These are phyloP conservation scores for Archegozetes longisetosus DNA, from an alignment of 1,140 invertebrate genomes.

Conservation along the genomic window DNA sequence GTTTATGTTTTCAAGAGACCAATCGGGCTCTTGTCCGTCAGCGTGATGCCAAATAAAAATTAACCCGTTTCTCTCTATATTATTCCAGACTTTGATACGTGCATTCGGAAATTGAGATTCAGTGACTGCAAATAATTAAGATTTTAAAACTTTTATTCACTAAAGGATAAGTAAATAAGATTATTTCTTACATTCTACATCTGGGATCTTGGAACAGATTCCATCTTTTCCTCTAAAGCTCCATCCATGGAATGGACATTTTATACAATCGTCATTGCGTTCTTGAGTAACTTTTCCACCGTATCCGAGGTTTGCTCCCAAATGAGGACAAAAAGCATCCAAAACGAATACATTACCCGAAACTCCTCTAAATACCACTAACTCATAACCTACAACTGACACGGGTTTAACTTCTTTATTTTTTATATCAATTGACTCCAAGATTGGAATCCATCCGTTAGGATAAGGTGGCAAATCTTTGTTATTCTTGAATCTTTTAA, in stretches of 20 bases:
- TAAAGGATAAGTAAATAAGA: background rate
- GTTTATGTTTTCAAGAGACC: conserved; percentile 40
- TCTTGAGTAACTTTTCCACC: conserved; percentile 50
- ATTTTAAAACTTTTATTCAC: background rate
- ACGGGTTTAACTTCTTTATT: conserved; percentile 43
- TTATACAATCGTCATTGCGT: conserved; percentile 42
- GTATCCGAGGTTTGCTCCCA: conserved; percentile 64
- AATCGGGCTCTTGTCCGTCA: conserved; percentile 37
- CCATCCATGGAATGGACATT: conserved; percentile 81
- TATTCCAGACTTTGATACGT: conserved; percentile 42
- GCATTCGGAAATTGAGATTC: no score
- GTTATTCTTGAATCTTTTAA: no score
- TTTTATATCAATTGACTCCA: conserved; percentile 48
- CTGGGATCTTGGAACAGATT: conserved; percentile 47
- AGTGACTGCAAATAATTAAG: background rate
- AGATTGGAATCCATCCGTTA: conserved; percentile 70
- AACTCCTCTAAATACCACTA: conserved; percentile 52
- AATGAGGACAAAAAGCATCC: conserved; percentile 74
- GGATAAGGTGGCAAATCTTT: conserved; percentile 52
- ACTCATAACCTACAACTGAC: conserved; percentile 44
- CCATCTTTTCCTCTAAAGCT: conserved; percentile 53
- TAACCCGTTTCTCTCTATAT: conserved; percentile 48
- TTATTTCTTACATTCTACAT: conserved; percentile 24
- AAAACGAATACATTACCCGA: conserved; percentile 43
- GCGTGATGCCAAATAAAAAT: conserved; percentile 72